A percentile compares a stretch with the other conserved stretches of the same genome.
Conservation (phyloP, 2,113 vertebrate genomes). For the Manacus vitellinus region DNA sequence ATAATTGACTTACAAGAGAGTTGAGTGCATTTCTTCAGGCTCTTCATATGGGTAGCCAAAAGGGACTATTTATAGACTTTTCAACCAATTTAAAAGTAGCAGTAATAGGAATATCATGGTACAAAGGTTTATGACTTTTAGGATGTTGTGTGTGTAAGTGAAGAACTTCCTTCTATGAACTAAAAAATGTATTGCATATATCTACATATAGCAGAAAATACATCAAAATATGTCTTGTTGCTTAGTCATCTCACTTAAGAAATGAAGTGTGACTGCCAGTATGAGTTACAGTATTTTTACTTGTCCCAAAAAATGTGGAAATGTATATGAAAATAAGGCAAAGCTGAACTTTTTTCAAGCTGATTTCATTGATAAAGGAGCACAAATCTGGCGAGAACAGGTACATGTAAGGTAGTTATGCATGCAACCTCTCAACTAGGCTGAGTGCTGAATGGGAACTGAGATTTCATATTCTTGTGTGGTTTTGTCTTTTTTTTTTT, state of each 20-base stretch:
- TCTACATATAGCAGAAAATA: not conserved
- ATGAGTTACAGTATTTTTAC: not conserved
- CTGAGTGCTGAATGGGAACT: not conserved
- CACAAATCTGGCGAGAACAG: not conserved
- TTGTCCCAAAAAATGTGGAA: not conserved
- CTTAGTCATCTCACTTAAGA: not conserved
- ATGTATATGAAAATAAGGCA: not conserved
- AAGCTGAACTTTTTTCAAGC: not conserved
- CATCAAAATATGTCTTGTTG: not conserved
- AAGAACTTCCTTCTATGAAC: not conserved
- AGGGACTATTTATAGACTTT: not conserved
- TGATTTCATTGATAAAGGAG: not conserved
- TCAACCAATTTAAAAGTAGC: not conserved
- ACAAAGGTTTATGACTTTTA: not conserved
- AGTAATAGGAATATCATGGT: not conserved
- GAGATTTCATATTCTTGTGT: not conserved
- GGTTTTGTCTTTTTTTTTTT: not conserved
- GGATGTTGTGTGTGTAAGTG: not conserved
- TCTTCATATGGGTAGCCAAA: constrained; percentile 4
- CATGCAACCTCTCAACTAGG: not conserved
- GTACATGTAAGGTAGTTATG: not conserved
- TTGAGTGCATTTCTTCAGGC: not conserved
- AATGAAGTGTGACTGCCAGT: not conserved
- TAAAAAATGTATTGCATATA: not conserved
- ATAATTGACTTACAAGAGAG: not conserved